A percentile compares a stretch with the other conserved stretches of the same genome.
Conservation (phyloP, 2,888 invertebrate genomes). For the Elmis aenea region DNA sequence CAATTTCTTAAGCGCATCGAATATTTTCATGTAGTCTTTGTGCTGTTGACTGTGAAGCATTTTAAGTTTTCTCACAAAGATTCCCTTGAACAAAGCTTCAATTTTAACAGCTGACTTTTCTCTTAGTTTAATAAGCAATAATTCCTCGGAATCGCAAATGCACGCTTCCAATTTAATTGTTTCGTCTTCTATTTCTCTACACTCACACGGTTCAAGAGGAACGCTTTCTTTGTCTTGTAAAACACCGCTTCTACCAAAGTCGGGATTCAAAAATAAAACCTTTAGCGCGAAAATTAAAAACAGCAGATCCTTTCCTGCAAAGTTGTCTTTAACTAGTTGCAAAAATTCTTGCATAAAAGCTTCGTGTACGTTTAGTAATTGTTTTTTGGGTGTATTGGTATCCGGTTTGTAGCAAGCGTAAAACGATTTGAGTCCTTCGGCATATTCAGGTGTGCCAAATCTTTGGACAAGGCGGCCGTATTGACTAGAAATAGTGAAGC, state of each 20-base stretch:
- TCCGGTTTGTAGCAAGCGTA: constrained; percentile 32
- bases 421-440: constrained; percentile 25
- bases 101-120: constrained; percentile 33
- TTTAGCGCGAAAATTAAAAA: constrained; percentile 21
- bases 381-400: constrained; percentile 6
- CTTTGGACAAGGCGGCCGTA: constrained; percentile 36
- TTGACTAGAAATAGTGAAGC: constrained; percentile 30
- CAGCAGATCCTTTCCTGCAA: constrained; percentile 3
- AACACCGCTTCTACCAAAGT: background rate
- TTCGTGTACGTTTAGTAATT: constrained; percentile 12
- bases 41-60: constrained; percentile 26
- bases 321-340: constrained; percentile 13
- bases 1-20: constrained; percentile 29
- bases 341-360: constrained; percentile 19
- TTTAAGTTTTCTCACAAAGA: constrained; percentile 29
- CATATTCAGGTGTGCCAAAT: constrained; percentile 33
- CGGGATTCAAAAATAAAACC: background rate
- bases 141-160: constrained; percentile 18
- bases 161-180: background rate
- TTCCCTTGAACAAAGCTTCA: constrained; percentile 35
- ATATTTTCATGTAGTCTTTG: constrained; percentile 25
- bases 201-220: background rate
- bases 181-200: background rate
- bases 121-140: constrained; percentile 25
- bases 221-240: background rate